Base-by-base conservation (phyloP, 2,797 vertebrate genomes). In the Scleropages formosus region DNA sequence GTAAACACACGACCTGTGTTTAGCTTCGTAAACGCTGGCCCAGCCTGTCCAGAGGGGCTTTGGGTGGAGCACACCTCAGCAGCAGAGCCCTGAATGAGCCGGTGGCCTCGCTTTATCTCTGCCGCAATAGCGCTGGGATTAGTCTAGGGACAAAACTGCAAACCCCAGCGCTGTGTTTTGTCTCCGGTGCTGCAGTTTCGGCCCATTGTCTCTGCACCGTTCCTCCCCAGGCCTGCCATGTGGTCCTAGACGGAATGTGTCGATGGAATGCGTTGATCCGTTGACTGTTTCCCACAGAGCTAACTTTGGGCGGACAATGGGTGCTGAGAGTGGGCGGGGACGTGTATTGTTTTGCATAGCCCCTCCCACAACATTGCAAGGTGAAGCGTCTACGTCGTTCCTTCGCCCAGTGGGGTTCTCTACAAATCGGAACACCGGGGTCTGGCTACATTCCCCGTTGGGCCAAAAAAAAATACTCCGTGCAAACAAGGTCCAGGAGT, bases 31-130 rank as follows among this genome's bases (percentile, higher is more conserved):
- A 73, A 66, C 78, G 72, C 81, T 59, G 80, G 84, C 81, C 86
- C 78, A 82, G 72, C 87, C 84, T 86, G 80, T 78, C 79, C 78
- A 80, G 80, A 73, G 10, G 71, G 69, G 80, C 63, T 63, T 63
- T 82, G 79, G 77, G 78, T 74, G 60, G 78, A 78, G 79, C 81
- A 89, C 89, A 92, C 87, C 78, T 86, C 87, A 86, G 49, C 78
- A 83, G 88, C 82, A 80, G 79, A 81, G 78, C 77, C 67, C 80
- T 90, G 86, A 89, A 90, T 89, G 85, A 83, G 77, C 73, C 71
- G 66, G 59, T 82, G 87, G 83, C 87, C 86, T 77, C 84, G 81
- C 85, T 88, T 90, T 90, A 88, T 88, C 82, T 84, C 59, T 31
- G 24, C 72, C 75, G 78, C 80, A 82, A 82, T 86, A 89, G 84